phyloP scores from a whole-genome alignment of 1,140 invertebrate genomes.

The Macrobrachium rosenbergii region DNA sequence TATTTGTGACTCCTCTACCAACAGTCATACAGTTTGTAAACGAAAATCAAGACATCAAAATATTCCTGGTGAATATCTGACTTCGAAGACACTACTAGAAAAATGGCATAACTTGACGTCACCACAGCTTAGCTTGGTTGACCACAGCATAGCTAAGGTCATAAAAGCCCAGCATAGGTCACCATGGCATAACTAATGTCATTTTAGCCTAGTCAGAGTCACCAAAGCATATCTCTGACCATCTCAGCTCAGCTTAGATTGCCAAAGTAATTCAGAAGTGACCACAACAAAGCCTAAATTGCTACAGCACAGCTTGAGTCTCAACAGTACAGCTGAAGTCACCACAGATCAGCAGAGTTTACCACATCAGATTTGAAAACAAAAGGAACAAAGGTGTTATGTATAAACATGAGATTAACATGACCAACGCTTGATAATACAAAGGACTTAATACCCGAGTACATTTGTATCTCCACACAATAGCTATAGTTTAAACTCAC shows the following conservation, averaged over 20 bases:
- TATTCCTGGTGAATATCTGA: slow-evolving; percentile 47
- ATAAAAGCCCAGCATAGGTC: no score
- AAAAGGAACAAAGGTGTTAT: slow-evolving; percentile 47
- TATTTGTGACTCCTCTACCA: slow-evolving; percentile 1
- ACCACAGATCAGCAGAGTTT: neutral
- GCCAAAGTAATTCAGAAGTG: no score
- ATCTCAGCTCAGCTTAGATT: no score
- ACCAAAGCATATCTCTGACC: no score
- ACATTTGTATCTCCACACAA: slow-evolving; percentile 5
- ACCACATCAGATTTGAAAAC: slow-evolving; percentile 38
- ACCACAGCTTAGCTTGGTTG: no score
- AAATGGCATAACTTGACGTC: slow-evolving; percentile 1
- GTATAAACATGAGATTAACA: slow-evolving; percentile 47
- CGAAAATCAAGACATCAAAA: slow-evolving; percentile 58
- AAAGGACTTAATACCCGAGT: slow-evolving; percentile 40
- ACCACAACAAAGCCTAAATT: no score
- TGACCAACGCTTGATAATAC: slow-evolving; percentile 59
- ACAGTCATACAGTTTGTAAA: slow-evolving; percentile 28
- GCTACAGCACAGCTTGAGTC: no score
- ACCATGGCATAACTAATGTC: no score
- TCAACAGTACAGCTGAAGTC: no score
- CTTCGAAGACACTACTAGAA: slow-evolving; percentile 16
- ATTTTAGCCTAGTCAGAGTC: no score
- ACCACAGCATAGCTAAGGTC: no score
- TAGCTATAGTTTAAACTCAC: neutral